Evolutionary conservation across 2,113 vertebrate species (phyloP), one percentile per base, ranked within the genome.

Genomic region (Notechis scutatus): DNA sequence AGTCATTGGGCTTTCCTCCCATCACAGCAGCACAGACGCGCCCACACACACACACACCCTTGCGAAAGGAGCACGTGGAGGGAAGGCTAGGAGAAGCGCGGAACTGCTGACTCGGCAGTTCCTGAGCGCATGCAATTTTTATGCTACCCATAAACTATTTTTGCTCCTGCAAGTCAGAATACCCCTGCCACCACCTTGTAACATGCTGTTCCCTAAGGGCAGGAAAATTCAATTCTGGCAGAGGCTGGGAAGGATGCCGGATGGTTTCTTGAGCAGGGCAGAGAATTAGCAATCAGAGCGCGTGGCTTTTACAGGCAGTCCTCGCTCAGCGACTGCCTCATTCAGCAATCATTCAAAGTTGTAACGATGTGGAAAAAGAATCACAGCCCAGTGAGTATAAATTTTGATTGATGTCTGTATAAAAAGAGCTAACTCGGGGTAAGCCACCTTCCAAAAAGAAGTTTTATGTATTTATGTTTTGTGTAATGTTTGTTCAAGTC

Each of bases 211-310:
- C 29, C 18, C 50, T 93, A 94, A 94, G 21, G 39, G 88, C 94
- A 94, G 95, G 92, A 52, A 64, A 95, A 52, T 91, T 64, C 94
- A 94, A 97, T 95, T 96, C 95, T 94, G 93, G 96, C 97, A 97
- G 97, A 97, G 97, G 97, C 96, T 93, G 93, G 95, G 94, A 94
- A 94, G 95, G 94, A 97, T 93, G 96, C 88, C 57, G 24, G 96
- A 96, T 93, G 92, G 94, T 91, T 95, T 88, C 94, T 96, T 94
- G 96, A 96, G 61, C 26, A 94, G 95, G 96, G 95, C 97, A 98
- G 97, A 97, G 98, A 97, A 97, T 97, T 95, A 96, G 96, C 97
- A 94, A 69, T 96, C 95, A 91, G 95, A 94, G 97, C 97, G 96
- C 97, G 96, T 97, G 98, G 97, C 94, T 95, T 95, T 93, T 94